These are phyloP conservation scores for Drosophila lacicola DNA, from an alignment of 2,888 invertebrate genomes.

Conservation along the genomic window DNA sequence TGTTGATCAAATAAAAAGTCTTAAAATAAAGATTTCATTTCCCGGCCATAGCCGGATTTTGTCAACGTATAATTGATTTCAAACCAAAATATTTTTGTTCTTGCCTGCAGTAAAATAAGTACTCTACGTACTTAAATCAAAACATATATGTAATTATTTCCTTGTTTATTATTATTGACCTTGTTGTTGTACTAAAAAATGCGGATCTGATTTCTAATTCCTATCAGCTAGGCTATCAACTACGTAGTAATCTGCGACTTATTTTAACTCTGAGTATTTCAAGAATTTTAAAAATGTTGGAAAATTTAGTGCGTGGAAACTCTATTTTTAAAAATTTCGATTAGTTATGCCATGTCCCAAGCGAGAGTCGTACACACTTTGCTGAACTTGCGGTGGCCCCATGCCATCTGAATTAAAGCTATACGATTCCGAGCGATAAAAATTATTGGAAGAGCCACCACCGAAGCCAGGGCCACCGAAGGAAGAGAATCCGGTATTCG, in stretches of 20 bases:
- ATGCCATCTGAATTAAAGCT: slow-evolving; percentile 57
- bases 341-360: slow-evolving; percentile 27
- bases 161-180: slow-evolving; percentile 1
- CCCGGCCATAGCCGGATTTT: too few species aligned
- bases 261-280: not conserved
- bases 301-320: not conserved
- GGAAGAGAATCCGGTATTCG: not conserved
- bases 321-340: slow-evolving; percentile 29
- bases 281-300: not conserved
- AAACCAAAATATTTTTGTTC: too few species aligned
- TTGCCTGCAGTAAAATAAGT: too few species aligned
- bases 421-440: slow-evolving; percentile 57
- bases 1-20: too few species aligned
- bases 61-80: too few species aligned
- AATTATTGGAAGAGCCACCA: slow-evolving; percentile 48
- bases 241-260: not conserved
- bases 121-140: too few species aligned
- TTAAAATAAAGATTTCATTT: too few species aligned
- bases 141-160: not conserved
- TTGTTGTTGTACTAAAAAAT: not conserved
- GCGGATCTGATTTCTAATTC: slow-evolving; percentile 1
- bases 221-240: slow-evolving; percentile 3
- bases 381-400: slow-evolving; percentile 55
- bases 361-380: slow-evolving; percentile 54
- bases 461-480: not conserved